Conservation (phyloP, 2,797 vertebrate genomes). For the Rousettus madagascariensis region DNA sequence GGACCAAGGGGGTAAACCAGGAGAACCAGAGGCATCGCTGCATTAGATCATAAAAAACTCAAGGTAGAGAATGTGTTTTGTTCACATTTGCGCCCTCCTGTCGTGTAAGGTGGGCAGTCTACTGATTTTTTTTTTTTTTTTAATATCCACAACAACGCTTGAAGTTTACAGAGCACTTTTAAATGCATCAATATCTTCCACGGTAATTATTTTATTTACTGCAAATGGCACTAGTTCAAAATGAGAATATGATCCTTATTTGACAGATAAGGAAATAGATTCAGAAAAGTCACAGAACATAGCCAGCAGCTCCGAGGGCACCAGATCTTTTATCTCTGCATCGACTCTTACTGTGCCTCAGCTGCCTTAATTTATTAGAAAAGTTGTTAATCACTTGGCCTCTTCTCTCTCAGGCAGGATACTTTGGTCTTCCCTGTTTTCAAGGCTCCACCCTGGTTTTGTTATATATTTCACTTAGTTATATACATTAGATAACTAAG, state of each 20-base stretch:
- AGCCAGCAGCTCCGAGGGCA: background rate
- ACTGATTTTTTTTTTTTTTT: background rate
- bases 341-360: background rate
- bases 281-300: background rate
- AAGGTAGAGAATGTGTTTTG: background rate
- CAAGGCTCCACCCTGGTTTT: background rate
- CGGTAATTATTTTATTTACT: background rate
- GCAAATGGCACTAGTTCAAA: background rate
- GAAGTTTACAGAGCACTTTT: background rate
- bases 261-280: background rate
- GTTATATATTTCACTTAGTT: background rate
- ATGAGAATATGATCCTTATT: background rate
- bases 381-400: background rate
- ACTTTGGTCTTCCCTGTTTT: background rate
- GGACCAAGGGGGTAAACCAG: background rate
- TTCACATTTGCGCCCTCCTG: background rate
- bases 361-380: background rate
- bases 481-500: background rate
- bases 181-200: background rate
- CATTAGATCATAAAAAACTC: background rate
- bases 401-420: background rate
- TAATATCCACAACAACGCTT: background rate
- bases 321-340: background rate
- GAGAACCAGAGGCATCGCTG: background rate
- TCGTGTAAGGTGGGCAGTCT: background rate